These are phyloP conservation scores for Galago senegalensis DNA, from an alignment of 2,797 vertebrate genomes.

Conservation along the genomic window DNA sequence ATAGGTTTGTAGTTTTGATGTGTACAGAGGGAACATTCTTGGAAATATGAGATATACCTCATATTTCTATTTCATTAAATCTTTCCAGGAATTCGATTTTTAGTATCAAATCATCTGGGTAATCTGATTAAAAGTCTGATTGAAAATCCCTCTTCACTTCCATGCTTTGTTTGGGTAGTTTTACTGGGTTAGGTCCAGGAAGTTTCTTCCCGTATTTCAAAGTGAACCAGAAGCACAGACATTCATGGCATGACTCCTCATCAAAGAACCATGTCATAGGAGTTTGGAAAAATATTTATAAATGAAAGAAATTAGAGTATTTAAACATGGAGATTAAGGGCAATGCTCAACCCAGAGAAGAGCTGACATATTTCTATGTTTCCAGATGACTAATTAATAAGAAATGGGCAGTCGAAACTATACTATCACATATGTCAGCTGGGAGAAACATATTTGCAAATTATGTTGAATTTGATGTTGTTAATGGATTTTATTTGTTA, in stretches of 20 bases:
- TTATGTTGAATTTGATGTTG: neutral
- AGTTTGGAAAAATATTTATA: neutral
- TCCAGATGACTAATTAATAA: neutral
- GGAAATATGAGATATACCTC: neutral
- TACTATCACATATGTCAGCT: neutral
- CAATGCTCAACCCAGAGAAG: neutral
- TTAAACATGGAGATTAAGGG: neutral
- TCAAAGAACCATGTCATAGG: neutral
- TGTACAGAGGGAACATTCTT: neutral
- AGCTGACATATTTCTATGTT: neutral
- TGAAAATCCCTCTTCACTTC: constrained; percentile 36
- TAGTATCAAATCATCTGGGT: neutral
- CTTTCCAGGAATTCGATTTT: constrained; percentile 26
- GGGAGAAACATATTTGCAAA: neutral
- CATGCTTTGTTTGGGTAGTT: neutral
- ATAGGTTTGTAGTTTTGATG: neutral
- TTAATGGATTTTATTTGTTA: neutral
- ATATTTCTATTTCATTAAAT: neutral
- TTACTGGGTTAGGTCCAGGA: neutral
- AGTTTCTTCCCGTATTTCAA: constrained; percentile 39
- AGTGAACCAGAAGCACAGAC: neutral
- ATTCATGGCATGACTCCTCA: neutral
- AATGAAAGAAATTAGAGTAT: neutral
- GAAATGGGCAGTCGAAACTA: neutral
- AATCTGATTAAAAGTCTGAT: neutral